Evolutionary conservation across 2,113 vertebrate genomes (phyloP), one percentile per base, ranked within the genome.

Genomic region (Lycaon pictus): DNA sequence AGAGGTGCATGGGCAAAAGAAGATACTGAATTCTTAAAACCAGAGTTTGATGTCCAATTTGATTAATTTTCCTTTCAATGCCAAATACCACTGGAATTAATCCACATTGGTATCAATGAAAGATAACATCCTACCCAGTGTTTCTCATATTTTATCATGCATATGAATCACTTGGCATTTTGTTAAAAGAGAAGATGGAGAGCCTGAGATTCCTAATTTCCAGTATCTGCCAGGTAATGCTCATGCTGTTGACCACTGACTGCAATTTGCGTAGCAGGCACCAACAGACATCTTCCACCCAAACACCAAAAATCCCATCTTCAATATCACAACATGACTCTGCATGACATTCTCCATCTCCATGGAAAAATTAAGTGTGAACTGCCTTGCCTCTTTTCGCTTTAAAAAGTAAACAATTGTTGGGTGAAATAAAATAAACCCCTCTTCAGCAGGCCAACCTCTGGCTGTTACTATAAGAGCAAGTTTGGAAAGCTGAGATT

Each of bases 381-480:
- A 79, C 53, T 67, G 51, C 83, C 43, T 90, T 67, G 51, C 80
- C 53, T 87, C 63, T 67, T 77, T 69, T 43, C 43, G 43, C 43
- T 43, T 43, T 43, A 43, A 43, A 43, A 43, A 43, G 43, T 43
- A 43, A 67, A 53, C 62, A 72, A 22, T 55, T 62, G 35, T 32
- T 27, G 67, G 87, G 60, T 27, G 25, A 95, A 90, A 37, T 55
- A 11, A 80, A 97, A 96, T 58, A 63, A 90, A 87, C 56, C 23
- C 17, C n/a, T 91, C 56, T 58, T 60, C 55, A 56, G 62, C 23
- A 76, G 22, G 25, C 67, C 7, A 20, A 15, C 63, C 25, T 67
- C 53, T 55, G 56, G 32, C 48, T 51, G 72, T 35, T 58, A 12
- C 16, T 69, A 6, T 6, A 72, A 86, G 32, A 90, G 23, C n/a